Percentiles rank a stretch among this genome's conserved stretches.
Evolutionary conservation across 2,113 vertebrate genomes (phyloP).

Genomic region (Scomber colias): DNA sequence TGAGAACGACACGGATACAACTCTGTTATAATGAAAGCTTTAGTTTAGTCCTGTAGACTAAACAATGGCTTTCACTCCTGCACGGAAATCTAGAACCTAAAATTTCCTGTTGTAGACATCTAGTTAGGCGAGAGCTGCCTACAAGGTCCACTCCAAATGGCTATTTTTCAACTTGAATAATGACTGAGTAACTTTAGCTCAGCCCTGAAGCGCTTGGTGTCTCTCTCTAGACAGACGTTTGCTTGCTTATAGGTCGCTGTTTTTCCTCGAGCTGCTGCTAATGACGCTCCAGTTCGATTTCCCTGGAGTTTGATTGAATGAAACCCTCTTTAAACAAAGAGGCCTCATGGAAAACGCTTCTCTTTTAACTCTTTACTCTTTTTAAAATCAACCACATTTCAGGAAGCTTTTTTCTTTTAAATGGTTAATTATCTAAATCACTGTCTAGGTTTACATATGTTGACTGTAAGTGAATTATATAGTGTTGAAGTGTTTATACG

Average conservation of each 20-base stretch:
- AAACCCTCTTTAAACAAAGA: constrained; percentile 34
- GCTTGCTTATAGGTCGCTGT: constrained; percentile 7
- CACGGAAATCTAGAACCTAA: constrained; percentile 37
- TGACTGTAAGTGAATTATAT: constrained; percentile 33
- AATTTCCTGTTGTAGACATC: constrained; percentile 52
- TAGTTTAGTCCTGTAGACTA: constrained; percentile 46
- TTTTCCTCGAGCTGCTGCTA: constrained; percentile 39
- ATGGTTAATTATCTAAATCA: constrained; percentile 32
- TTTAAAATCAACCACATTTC: neutral
- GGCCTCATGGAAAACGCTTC: constrained; percentile 27
- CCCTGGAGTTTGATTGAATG: constrained; percentile 39
- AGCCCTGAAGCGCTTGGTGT: constrained; percentile 35
- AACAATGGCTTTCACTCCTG: constrained; percentile 41
- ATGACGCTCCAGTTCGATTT: constrained; percentile 48
- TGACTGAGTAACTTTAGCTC: constrained; percentile 53
- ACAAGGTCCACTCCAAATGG: constrained; percentile 52
- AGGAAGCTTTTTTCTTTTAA: constrained; percentile 11
- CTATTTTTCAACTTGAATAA: constrained; percentile 60
- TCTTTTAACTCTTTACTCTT: neutral
- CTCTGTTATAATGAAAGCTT: neutral
- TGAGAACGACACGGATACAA: neutral
- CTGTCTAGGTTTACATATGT: constrained; percentile 43
- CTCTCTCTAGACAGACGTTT: constrained; percentile 32
- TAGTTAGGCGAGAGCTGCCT: constrained; percentile 48
- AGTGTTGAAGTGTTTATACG: constrained; percentile 42